Conservation (phyloP, 2,888 invertebrate species). For the Drosophila setosimentum region DNA sequence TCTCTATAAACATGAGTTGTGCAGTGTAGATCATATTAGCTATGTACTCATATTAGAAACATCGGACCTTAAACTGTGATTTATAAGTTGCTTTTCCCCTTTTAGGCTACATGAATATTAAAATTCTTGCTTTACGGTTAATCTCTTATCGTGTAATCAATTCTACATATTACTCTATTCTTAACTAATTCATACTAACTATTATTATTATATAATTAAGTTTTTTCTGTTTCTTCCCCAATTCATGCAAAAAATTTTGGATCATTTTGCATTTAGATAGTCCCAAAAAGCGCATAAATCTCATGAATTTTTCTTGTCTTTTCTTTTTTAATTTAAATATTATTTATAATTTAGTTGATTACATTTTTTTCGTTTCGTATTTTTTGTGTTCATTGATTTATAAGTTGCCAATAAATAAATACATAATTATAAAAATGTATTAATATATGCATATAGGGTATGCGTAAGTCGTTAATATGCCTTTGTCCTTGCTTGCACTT, state of each 20-base stretch:
- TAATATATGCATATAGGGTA: constrained; percentile 18
- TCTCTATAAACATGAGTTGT: constrained; percentile 31
- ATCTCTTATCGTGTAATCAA: neutral
- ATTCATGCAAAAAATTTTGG: neutral
- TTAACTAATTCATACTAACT: neutral
- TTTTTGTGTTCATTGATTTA: neutral
- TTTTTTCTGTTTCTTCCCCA: too few relatives aligned
- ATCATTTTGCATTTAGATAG: neutral
- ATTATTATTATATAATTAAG: neutral
- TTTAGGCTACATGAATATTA: too few relatives aligned
- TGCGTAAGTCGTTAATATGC: neutral
- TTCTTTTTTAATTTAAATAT: neutral
- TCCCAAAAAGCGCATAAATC: neutral
- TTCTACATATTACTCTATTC: neutral
- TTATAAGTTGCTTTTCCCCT: too few relatives aligned
- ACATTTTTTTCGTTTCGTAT: neutral
- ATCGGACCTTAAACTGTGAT: neutral
- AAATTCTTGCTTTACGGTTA: neutral
- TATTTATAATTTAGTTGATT: too few relatives aligned
- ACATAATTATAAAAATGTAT: neutral
- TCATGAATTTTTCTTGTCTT: neutral
- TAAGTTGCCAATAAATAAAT: neutral
- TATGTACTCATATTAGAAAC: too few relatives aligned
- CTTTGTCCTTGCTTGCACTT: constrained; percentile 33
- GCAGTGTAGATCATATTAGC: neutral